Base-by-base conservation (phyloP, 2,888 invertebrate species). In the Tryphoninae sp. region DNA sequence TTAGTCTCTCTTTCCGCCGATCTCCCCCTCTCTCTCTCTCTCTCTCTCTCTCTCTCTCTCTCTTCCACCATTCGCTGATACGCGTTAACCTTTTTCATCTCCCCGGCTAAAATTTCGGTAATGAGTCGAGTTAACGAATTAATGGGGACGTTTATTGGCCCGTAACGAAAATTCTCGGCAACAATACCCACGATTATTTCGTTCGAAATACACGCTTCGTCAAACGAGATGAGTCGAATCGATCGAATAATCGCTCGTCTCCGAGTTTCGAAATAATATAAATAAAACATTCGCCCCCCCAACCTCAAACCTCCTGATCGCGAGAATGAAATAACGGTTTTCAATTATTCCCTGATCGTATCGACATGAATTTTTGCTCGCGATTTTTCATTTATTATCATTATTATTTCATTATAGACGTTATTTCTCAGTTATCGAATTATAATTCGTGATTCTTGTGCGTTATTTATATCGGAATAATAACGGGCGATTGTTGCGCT, bases 91-190 rank as follows among this genome's bases (percentile, higher is more conserved):
- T 53, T 62, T 49, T 64, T 64, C 73, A 51, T 51, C 13, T 8
- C 51, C 53, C 62, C 33, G 23, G 33, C 19, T 9, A 53, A 65
- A 78, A 40, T 55, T 40, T 9, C 68, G 62, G 68, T 74, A 78
- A 81, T 78, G 78, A 81, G 73, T 80, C 61, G 64, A 78, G 76
- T 80, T 81, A 85, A 77, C 69, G 78, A 80, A 84, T 84, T 85
- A 86, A 85, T 80, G 85, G 80, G 69, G 73, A 69, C 23, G 75
- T 82, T 83, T 85, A 85, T 83, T 74, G 68, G 64, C 59, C 22
- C 26, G 72, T 59, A 81, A 45, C 45, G 13, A 82, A 82, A 81
- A 78, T 71, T 71, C 78, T 64, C 71, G 61, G n/a, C 61, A 68
- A 49, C 76, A 55, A 68, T 51, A 19, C 49, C 40, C 33, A 33